Percentiles rank a stretch among this genome's conserved stretches.
These are phyloP conservation scores for Pachydiplax longipennis DNA, from an alignment of 2,888 invertebrate genomes.

Conservation along the genomic window DNA sequence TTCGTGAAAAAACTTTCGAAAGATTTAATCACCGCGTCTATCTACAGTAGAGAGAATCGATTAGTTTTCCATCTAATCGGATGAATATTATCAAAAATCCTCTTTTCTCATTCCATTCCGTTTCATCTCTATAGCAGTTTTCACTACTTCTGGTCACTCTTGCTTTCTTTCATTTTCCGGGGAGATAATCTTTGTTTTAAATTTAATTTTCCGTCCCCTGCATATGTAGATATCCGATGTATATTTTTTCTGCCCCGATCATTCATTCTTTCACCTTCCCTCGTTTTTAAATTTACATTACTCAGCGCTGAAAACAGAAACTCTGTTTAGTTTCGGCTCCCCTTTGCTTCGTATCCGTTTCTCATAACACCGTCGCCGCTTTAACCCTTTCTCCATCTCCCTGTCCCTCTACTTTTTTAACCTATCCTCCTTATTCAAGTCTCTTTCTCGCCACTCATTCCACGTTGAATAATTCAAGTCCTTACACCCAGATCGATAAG, in stretches of 20 bases:
- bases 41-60: no score
- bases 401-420: not conserved
- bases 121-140: not conserved
- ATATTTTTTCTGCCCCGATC: not conserved
- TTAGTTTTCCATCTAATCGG: no score
- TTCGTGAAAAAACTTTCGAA: no score
- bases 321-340: not conserved
- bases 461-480: slow-evolving; percentile 27
- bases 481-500: slow-evolving; percentile 34
- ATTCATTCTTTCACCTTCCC: not conserved
- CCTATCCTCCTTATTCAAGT: not conserved
- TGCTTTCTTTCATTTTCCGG: not conserved
- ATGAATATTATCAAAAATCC: no score
- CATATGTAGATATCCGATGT: not conserved
- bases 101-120: not conserved
- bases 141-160: not conserved
- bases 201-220: not conserved
- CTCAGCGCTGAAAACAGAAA: not conserved
- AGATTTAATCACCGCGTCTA: no score
- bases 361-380: not conserved
- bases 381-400: not conserved
- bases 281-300: not conserved
- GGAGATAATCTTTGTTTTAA: not conserved
- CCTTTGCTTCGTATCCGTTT: not conserved
- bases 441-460: not conserved